phyloP scores from a whole-genome alignment of 2,888 invertebrate species.

The Liopterus haemorrhoidalis region DNA sequence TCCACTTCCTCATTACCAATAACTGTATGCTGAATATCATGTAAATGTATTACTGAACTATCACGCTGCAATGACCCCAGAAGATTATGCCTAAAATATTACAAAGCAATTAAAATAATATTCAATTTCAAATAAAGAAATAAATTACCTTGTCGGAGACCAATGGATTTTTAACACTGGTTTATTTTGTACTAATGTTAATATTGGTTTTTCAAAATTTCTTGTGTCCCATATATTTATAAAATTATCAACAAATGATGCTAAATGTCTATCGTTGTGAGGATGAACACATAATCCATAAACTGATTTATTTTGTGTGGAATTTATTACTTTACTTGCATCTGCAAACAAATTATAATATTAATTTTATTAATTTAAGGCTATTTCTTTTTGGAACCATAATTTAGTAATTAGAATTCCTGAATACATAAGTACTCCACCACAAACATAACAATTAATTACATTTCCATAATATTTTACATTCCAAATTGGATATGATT shows the following conservation, averaged over 20 bases:
- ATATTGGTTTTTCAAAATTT: conserved; percentile 76
- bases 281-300: conserved; percentile 77
- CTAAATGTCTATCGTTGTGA: conserved; percentile 69
- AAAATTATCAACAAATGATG: conserved; percentile 76
- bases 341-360: conserved; percentile 53
- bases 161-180: conserved; percentile 72
- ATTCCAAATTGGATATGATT: too few relatives aligned
- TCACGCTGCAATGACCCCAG: conserved; percentile 79
- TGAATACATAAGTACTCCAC: conserved; percentile 1
- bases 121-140: neutral
- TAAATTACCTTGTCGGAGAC: conserved; percentile 74
- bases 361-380: neutral
- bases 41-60: conserved; percentile 67
- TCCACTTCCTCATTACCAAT: conserved; percentile 68
- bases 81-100: conserved; percentile 57
- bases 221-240: conserved; percentile 85
- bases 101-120: neutral
- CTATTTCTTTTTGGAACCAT: neutral
- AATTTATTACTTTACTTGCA: conserved; percentile 60
- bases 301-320: conserved; percentile 73
- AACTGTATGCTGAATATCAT: conserved; percentile 73
- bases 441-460: neutral
- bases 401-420: neutral
- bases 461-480: too few relatives aligned
- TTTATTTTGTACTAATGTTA: conserved; percentile 63